Conservation (phyloP, 2,888 invertebrate genomes). For the Nomada fabriciana region DNA sequence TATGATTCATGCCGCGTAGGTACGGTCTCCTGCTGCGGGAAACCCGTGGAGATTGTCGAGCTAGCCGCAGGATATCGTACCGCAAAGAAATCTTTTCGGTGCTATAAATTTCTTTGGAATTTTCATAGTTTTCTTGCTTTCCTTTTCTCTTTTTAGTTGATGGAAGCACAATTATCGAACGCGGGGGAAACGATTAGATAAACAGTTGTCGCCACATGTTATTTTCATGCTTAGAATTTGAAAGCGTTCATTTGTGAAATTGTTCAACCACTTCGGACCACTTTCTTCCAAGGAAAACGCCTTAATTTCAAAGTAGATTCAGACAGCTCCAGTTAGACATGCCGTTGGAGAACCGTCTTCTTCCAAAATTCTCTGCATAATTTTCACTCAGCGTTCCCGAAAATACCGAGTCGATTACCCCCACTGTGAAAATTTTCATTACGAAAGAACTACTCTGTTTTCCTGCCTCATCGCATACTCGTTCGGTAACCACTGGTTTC, state of each 20-base stretch:
- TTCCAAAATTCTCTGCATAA: background rate
- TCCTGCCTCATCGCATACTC: background rate
- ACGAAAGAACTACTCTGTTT: background rate
- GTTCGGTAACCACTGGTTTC: conserved; percentile 64
- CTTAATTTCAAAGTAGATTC: background rate
- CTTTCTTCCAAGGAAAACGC: too few relatives aligned
- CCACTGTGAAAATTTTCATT: conserved; percentile 15
- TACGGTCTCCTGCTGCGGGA: background rate
- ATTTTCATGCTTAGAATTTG: background rate
- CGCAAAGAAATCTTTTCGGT: background rate
- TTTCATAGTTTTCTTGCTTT: too few relatives aligned
- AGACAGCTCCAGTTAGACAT: background rate
- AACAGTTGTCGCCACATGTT: background rate
- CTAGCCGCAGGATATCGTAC: background rate
- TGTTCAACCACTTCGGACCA: too few relatives aligned
- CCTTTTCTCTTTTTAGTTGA: too few relatives aligned
- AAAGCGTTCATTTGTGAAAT: too few relatives aligned
- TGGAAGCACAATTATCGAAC: too few relatives aligned
- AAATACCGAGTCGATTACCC: background rate
- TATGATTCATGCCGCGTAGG: conserved; percentile 14
- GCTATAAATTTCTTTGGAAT: too few relatives aligned
- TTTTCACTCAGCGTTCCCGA: background rate
- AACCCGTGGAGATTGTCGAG: background rate
- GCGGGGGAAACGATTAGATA: background rate
- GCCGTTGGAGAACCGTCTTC: background rate